Evolutionary conservation across 2,797 vertebrate genomes (phyloP).

Genomic region (Squalus acanthias): DNA sequence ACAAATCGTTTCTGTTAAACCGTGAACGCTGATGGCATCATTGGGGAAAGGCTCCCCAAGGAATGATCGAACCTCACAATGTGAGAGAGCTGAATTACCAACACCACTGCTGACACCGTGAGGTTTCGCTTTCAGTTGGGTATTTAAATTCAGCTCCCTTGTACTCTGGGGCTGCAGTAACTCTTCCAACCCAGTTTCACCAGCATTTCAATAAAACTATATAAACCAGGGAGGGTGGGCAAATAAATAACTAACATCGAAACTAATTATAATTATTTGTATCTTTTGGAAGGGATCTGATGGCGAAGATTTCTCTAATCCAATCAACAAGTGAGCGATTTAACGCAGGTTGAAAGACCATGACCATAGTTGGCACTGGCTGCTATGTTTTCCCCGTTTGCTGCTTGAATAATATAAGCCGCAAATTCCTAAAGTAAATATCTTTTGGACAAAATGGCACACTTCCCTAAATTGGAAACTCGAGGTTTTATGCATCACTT

Average conservation of each 20-base stretch:
- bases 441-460: neutral
- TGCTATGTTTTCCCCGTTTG: neutral
- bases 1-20: neutral
- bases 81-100: neutral
- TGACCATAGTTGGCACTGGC: neutral
- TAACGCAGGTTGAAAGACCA: neutral
- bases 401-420: neutral
- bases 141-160: neutral
- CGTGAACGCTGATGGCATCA: neutral
- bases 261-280: neutral
- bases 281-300: neutral
- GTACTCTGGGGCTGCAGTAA: neutral
- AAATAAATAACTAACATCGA: neutral
- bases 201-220: neutral
- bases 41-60: too few relatives aligned
- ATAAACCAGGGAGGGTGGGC: neutral
- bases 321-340: neutral
- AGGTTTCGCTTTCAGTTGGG: neutral
- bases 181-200: too few relatives aligned
- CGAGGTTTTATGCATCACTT: neutral
- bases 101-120: neutral
- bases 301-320: neutral
- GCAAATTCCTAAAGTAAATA: conserved; percentile 12
- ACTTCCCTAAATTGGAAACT: neutral
- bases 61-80: neutral